Conservation (phyloP, 2,113 vertebrate species). For the Pardalotus punctatus region DNA sequence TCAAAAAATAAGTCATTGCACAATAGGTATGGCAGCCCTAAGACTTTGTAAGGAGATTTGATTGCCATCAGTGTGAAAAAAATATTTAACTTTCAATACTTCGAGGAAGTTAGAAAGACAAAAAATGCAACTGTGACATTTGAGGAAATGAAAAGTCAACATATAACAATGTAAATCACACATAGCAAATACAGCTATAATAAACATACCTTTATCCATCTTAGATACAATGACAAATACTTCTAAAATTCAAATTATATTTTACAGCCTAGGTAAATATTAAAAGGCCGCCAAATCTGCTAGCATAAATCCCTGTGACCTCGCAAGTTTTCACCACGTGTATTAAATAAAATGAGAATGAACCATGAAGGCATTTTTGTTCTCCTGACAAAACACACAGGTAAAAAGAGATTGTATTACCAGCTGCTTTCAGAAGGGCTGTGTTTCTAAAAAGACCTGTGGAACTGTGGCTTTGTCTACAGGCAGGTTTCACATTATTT, state of each 20-base stretch:
- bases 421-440: not conserved
- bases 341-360: conserved; percentile 58
- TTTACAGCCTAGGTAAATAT: conserved; percentile 65
- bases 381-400: not conserved
- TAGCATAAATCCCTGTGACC: conserved; percentile 43
- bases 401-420: not conserved
- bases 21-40: not conserved
- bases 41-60: conserved; percentile 1
- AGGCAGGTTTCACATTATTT: not conserved
- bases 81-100: conserved; percentile 57
- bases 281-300: conserved; percentile 57
- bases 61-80: conserved; percentile 39
- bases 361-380: conserved; percentile 48
- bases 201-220: conserved; percentile 68
- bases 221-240: conserved; percentile 65
- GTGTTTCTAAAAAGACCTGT: not conserved
- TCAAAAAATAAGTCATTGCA: not conserved
- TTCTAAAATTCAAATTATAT: conserved; percentile 67
- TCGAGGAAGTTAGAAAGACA: conserved; percentile 44
- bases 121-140: conserved; percentile 61
- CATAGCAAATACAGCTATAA: conserved; percentile 63
- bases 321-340: conserved; percentile 20
- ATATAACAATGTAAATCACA: conserved; percentile 68
- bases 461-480: not conserved
- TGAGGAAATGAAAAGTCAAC: conserved; percentile 65